Conservation (phyloP, 2,113 vertebrate genomes). For the Lepus americanus region DNA sequence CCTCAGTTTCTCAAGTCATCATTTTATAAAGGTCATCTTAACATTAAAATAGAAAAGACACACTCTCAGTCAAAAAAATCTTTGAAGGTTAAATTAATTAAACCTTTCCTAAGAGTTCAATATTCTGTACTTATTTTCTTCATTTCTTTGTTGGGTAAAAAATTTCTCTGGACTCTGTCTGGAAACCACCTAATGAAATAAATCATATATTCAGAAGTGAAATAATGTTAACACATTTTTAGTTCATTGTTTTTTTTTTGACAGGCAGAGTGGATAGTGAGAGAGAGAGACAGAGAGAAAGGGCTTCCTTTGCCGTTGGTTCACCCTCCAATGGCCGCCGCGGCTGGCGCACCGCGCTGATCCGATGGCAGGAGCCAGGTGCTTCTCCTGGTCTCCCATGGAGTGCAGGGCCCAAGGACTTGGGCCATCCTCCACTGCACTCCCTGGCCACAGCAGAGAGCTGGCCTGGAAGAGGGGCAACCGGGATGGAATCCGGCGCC, state of each 20-base stretch:
- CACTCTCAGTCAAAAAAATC: not conserved
- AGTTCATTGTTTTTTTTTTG: not conserved
- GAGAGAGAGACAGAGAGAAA: too few species aligned
- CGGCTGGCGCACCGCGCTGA: too few species aligned
- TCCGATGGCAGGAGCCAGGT: too few species aligned
- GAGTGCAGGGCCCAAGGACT: too few species aligned
- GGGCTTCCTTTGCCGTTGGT: too few species aligned
- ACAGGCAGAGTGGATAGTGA: too few species aligned
- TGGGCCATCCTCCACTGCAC: too few species aligned
- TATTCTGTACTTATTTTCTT: not conserved
- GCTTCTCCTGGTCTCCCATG: too few species aligned
- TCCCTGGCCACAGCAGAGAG: too few species aligned
- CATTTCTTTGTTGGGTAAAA: not conserved
- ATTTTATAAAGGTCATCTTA: conserved; percentile 59
- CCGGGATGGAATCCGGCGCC: too few species aligned
- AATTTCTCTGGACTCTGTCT: not conserved
- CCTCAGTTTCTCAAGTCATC: not conserved
- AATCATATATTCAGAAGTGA: not conserved
- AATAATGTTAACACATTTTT: not conserved
- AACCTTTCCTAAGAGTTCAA: not conserved
- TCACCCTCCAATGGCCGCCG: too few species aligned
- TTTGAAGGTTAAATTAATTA: not conserved
- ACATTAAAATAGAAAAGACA: conserved; percentile 11
- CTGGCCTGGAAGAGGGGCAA: too few species aligned
- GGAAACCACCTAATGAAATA: not conserved